Percentiles rank a stretch among this genome's conserved stretches.
Evolutionary conservation across 2,113 vertebrate species (phyloP).

Genomic region (Hepsetus odoe): DNA sequence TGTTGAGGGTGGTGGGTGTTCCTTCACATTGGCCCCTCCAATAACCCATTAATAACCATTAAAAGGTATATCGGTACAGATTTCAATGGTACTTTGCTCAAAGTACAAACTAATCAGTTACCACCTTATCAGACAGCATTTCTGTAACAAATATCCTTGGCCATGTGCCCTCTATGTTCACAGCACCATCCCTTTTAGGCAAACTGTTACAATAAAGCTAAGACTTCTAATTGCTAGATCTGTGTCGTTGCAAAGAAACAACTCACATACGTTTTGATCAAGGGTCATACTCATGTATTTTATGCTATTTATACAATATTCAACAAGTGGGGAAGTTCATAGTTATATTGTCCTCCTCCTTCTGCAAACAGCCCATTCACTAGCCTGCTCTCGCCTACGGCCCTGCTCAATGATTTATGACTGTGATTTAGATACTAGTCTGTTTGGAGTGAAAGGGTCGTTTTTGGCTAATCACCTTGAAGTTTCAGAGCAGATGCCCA

Average conservation of each 20-base stretch:
- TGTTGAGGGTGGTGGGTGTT: conserved; percentile 22
- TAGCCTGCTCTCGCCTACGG: neutral
- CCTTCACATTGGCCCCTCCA: conserved; percentile 12
- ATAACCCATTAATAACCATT: conserved; percentile 52
- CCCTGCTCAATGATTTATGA: conserved; percentile 41
- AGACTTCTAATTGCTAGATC: too few species aligned
- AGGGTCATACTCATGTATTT: conserved; percentile 4
- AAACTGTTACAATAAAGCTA: neutral
- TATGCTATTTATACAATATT: conserved; percentile 29
- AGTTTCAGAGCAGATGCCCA: neutral
- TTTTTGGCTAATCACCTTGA: conserved; percentile 26
- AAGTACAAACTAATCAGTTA: conserved; percentile 54
- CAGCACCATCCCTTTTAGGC: neutral
- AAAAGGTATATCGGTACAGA: conserved; percentile 27
- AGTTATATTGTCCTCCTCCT: conserved; percentile 39
- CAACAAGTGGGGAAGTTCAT: neutral
- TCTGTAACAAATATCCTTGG: conserved; percentile 44
- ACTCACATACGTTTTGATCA: conserved; percentile 5
- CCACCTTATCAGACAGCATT: conserved; percentile 48
- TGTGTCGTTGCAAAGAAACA: neutral
- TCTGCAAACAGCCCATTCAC: conserved; percentile 44
- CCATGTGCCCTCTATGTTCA: conserved; percentile 29
- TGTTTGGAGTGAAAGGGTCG: conserved; percentile 33
- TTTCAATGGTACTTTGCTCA: conserved; percentile 44
- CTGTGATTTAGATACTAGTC: conserved; percentile 44